A percentile compares a stretch with the other conserved stretches of the same genome.
phyloP scores from a whole-genome alignment of 2,113 vertebrate species.

The Cervus canadensis region DNA sequence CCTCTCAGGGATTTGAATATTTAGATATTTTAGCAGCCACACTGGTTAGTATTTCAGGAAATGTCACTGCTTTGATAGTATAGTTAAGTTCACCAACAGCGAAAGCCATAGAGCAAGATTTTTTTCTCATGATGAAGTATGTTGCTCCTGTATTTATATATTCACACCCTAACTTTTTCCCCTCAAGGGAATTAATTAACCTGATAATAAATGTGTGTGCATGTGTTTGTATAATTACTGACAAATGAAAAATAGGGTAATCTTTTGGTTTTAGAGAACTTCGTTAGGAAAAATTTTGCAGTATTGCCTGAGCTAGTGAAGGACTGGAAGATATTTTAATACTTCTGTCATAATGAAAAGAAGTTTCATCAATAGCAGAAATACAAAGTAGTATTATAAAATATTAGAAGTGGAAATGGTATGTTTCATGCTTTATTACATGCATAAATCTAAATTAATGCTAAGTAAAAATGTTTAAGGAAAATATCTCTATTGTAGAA shows the following conservation, averaged over 20 bases:
- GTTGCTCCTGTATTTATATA: neutral
- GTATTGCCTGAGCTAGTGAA: neutral
- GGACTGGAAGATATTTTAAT: neutral
- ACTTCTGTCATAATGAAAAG: neutral
- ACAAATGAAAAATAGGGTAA: neutral
- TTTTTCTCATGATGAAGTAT: neutral
- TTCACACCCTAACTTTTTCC: neutral
- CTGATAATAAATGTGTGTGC: neutral
- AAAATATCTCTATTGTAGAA: neutral
- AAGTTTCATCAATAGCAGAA: neutral
- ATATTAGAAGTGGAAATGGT: neutral
- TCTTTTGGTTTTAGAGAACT: neutral
- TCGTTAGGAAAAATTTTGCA: neutral
- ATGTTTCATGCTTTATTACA: neutral
- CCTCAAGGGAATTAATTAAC: neutral
- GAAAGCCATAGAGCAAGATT: neutral
- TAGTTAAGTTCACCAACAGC: neutral
- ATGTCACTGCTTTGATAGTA: neutral
- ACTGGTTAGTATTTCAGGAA: neutral
- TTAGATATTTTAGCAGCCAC: conserved; percentile 45
- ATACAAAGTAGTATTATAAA: neutral
- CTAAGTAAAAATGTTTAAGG: neutral
- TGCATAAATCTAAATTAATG: conserved; percentile 14
- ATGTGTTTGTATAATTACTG: neutral
- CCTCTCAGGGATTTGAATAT: conserved; percentile 31